Conservation (phyloP, 2,888 invertebrate species). For the Neelides folsomi region DNA sequence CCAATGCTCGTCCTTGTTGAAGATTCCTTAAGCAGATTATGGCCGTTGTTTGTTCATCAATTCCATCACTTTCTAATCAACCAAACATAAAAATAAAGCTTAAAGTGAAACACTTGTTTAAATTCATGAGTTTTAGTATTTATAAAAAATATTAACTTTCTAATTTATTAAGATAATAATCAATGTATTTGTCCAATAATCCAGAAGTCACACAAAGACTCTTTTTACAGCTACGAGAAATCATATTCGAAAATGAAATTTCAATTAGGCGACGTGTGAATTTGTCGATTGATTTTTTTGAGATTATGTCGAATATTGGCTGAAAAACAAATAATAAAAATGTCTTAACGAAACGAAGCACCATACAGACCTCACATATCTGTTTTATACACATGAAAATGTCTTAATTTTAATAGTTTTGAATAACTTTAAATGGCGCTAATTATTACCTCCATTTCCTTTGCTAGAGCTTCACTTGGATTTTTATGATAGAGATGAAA, state of each 20-base stretch:
- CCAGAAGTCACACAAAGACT: conserved; percentile 19
- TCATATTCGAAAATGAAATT: conserved; percentile 24
- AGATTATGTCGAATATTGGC: conserved; percentile 23
- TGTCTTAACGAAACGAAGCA: too few relatives aligned
- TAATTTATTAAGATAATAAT: conserved; percentile 23
- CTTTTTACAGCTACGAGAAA: conserved; percentile 26
- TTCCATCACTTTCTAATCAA: conserved; percentile 4
- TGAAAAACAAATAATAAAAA: conserved; percentile 7
- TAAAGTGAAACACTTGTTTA: too few relatives aligned
- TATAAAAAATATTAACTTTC: conserved; percentile 2
- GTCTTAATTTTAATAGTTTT: too few relatives aligned
- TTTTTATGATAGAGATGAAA: conserved; percentile 26
- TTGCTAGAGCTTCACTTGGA: conserved; percentile 27
- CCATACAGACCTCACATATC: too few relatives aligned
- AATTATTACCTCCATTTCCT: conserved; percentile 29
- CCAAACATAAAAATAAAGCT: too few relatives aligned
- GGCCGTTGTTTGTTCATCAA: conserved; percentile 24
- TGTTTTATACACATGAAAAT: too few relatives aligned
- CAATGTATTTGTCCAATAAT: conserved; percentile 27
- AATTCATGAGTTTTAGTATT: too few relatives aligned
- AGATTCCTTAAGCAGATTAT: conserved; percentile 27
- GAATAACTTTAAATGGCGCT: too few relatives aligned
- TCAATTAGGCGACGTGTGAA: conserved; percentile 15
- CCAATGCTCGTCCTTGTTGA: conserved; percentile 18
- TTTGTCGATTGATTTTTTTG: conserved; percentile 10